Evolutionary conservation across 2,113 vertebrate species (phyloP), one percentile per base, ranked within the genome.

Genomic region (Delphinapterus leucas): DNA sequence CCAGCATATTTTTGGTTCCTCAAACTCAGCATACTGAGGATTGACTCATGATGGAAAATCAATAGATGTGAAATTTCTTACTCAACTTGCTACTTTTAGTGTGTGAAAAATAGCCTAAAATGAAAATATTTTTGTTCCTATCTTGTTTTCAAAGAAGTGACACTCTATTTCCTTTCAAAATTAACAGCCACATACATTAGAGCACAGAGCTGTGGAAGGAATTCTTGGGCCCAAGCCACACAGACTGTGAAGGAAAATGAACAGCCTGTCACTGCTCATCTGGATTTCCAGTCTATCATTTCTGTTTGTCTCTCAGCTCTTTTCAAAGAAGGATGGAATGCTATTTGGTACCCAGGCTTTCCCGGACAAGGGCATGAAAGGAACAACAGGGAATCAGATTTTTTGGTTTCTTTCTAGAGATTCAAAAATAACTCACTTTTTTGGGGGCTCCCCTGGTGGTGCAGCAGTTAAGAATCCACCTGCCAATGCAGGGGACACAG

Each of bases 71-170:
- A 93, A 94, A 96, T 86, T 87, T 92, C 84, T 90, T 92, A 70
- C 81, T 87, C 86, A 17, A 90, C 93, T 93, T 5, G 80, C 11
- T 96, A 97, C 90, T 97, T 95, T 94, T 95, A 95, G 94, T 60
- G 36, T 87, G 70, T 95, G 94, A 96, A 97, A 97, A 96, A 96
- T 81, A 92, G 93, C 88, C 80, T 84, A 65, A 93, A 94, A 88
- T 23, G 11, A 90, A 96, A 96, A 81, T 84, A 95, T 89, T 87
- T 97, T 96, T 96, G 88, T 92, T 96, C 80, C 76, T 84, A 38
- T 95, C 74, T 95, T 81, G 36, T 96, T 97, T 95, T 94, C 84
- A 58, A 93, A 94, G 90, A 84, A 55, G 21, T 71, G 70, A 60
- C 60, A 92, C 28, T 93, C 90, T 80, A 67, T 88, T 94, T 96